Conservation (phyloP, 2,113 vertebrate species). For the Casuarius casuarius region DNA sequence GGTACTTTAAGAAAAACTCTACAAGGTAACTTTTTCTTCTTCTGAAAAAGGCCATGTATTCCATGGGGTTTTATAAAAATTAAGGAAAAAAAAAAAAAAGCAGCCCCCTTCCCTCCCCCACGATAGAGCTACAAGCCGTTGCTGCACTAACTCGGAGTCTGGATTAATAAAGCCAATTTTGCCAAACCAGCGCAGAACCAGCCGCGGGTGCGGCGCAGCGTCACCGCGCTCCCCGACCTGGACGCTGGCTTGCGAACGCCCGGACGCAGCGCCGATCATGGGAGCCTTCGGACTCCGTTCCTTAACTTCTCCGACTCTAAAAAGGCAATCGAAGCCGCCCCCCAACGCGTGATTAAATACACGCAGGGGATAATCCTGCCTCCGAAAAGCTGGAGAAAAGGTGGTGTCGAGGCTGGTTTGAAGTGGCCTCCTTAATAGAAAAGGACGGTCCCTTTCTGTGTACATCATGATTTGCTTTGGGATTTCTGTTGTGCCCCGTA, state of each 20-base stretch:
- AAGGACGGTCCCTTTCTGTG: constrained; percentile 85
- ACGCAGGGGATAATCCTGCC: constrained; percentile 71
- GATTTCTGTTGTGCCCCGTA: constrained; percentile 73
- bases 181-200: background rate
- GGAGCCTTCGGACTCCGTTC: constrained; percentile 16
- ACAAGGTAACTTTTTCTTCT: background rate
- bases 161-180: background rate
- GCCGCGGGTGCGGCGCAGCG: background rate
- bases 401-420: constrained; percentile 68
- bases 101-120: background rate
- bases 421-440: constrained; percentile 90
- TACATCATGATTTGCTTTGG: constrained; percentile 83
- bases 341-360: constrained; percentile 69
- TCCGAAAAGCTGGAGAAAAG: constrained; percentile 74
- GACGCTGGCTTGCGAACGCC: constrained; percentile 24
- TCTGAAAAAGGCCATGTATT: constrained; percentile 11
- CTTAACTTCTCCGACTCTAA: constrained; percentile 65
- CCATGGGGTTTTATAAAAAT: constrained; percentile 32
- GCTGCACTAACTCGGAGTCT: background rate
- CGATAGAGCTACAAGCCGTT: background rate
- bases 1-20: background rate
- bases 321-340: constrained; percentile 71
- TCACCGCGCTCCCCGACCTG: background rate
- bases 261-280: background rate
- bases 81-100: background rate